Percentiles rank a stretch among this genome's conserved stretches.
These are phyloP conservation scores for Myotis brandtii DNA, from an alignment of 2,113 vertebrate genomes.

Conservation along the genomic window DNA sequence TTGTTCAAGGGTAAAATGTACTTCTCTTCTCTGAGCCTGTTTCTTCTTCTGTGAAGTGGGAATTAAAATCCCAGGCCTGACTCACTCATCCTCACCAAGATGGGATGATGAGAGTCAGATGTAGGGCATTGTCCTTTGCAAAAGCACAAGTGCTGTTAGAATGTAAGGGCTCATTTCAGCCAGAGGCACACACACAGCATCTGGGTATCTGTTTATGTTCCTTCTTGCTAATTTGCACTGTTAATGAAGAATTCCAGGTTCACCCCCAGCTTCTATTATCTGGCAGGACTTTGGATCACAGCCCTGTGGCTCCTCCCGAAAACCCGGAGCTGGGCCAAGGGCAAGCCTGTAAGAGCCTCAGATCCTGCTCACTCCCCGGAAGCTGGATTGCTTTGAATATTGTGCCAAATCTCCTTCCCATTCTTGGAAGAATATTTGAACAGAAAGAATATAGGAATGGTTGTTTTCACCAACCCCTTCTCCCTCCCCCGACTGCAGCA, in stretches of 20 bases:
- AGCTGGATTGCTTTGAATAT: constrained; percentile 63
- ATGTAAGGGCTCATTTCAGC: not conserved
- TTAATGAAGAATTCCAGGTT: constrained; percentile 49
- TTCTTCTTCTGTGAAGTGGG: constrained; percentile 8
- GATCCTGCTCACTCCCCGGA: constrained; percentile 39
- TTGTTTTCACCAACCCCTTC: not conserved
- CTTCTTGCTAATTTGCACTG: not conserved
- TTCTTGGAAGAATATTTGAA: constrained; percentile 28
- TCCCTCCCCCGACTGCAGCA: not conserved
- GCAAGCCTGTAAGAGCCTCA: constrained; percentile 32
- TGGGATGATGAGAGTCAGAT: not conserved
- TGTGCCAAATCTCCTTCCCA: constrained; percentile 30
- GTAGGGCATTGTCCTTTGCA: not conserved
- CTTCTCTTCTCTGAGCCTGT: not conserved
- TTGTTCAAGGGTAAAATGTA: not conserved
- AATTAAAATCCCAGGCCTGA: not conserved
- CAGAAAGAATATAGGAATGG: not conserved
- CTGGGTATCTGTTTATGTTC: not conserved
- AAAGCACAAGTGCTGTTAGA: not conserved
- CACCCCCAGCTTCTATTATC: constrained; percentile 60
- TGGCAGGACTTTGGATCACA: constrained; percentile 52
- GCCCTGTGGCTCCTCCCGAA: constrained; percentile 22
- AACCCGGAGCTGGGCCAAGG: constrained; percentile 44
- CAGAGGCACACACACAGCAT: not conserved
- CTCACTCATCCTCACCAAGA: no score